Conservation (phyloP, 2,113 vertebrate species). For the Acrocephalus kingi region DNA sequence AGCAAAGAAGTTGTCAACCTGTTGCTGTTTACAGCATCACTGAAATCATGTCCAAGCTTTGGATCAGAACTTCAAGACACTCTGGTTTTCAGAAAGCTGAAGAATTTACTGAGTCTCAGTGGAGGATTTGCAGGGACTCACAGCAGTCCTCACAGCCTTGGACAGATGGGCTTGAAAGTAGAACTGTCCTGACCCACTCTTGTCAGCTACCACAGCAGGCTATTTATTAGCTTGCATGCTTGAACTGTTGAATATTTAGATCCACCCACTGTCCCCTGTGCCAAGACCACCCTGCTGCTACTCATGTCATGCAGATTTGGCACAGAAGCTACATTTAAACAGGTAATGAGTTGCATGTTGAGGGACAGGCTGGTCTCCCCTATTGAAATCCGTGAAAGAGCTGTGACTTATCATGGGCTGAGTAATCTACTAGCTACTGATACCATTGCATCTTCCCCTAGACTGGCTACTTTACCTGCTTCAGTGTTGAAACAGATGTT, state of each 20-base stretch:
- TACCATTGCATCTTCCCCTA: not conserved
- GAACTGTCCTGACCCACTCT: not conserved
- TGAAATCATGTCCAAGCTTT: not conserved
- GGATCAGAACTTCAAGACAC: not conserved
- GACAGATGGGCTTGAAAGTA: not conserved
- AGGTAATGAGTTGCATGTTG: conserved; percentile 51
- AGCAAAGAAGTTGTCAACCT: not conserved
- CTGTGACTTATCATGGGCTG: not conserved
- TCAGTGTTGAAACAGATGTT: not conserved
- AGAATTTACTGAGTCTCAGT: not conserved
- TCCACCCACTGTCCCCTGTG: conserved; percentile 47
- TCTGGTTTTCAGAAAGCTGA: not conserved
- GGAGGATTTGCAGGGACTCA: not conserved
- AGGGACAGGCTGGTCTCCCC: conserved; percentile 7
- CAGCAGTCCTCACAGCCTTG: not conserved
- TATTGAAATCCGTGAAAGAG: conserved; percentile 22
- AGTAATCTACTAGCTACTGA: not conserved
- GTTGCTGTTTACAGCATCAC: not conserved
- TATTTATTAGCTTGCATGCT: conserved; percentile 33
- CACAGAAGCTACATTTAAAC: conserved; percentile 50
- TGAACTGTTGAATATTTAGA: conserved; percentile 54
- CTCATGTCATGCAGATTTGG: conserved; percentile 52
- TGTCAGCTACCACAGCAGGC: not conserved
- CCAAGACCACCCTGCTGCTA: conserved; percentile 59
- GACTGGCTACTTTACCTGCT: not conserved